Conservation (phyloP, 2,797 vertebrate genomes). For the Oryzias sinensis region DNA sequence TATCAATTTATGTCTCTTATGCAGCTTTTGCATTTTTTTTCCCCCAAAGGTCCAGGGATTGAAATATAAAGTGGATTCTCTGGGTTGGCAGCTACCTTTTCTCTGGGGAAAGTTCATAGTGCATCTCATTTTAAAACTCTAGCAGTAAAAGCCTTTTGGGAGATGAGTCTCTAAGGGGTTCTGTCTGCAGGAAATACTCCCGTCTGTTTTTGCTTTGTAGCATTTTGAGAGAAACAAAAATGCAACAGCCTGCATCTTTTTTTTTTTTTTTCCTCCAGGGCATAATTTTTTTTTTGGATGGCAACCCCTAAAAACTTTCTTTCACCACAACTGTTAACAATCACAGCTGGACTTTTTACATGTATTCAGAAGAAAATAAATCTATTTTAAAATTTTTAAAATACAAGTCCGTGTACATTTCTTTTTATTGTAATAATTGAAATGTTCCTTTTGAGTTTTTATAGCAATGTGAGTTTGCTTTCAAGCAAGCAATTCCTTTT, state of each 20-base stretch:
- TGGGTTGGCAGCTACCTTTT: conserved; percentile 49
- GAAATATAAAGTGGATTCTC: conserved; percentile 39
- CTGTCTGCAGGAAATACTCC: conserved; percentile 18
- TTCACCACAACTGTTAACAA: too few species aligned
- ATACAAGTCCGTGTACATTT: too few species aligned
- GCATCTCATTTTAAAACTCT: conserved; percentile 60
- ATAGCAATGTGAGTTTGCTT: too few species aligned
- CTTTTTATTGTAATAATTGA: too few species aligned
- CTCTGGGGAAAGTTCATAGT: conserved; percentile 52
- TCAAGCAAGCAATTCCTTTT: neutral
- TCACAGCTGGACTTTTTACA: too few species aligned
- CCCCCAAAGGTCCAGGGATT: conserved; percentile 29
- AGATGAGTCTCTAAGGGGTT: conserved; percentile 42
- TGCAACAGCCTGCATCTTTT: conserved; percentile 3
- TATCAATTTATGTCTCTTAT: conserved; percentile 51
- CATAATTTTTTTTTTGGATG: too few species aligned
- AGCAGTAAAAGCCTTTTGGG: conserved; percentile 59
- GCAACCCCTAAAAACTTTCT: too few species aligned
- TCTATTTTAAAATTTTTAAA: too few species aligned
- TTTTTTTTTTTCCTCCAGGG: conserved; percentile 8
- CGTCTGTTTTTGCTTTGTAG: conserved; percentile 27
- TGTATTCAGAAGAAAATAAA: too few species aligned
- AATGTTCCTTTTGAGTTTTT: too few species aligned
- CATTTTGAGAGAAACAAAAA: too few species aligned
- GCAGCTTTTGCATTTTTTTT: conserved; percentile 18